Evolutionary conservation across 2,113 vertebrate species (phyloP).

Genomic region (Arizona elegans): DNA sequence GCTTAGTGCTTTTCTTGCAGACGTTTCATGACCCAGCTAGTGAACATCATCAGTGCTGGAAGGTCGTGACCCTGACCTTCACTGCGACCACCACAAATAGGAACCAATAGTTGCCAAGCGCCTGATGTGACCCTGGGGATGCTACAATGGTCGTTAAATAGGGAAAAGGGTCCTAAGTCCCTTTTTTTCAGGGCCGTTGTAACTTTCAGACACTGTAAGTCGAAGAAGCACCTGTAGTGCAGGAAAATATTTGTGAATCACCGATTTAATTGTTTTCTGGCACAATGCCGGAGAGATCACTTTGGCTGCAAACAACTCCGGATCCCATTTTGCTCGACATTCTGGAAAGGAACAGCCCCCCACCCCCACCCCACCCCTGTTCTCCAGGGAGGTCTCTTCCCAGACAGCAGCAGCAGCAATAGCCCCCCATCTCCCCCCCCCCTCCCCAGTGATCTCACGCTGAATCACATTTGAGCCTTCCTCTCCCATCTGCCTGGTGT

Average conservation of each 20-base stretch:
- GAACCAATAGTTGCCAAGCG: no score
- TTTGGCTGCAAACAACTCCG: background rate
- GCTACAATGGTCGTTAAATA: background rate
- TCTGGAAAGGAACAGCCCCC: background rate
- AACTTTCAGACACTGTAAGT: no score
- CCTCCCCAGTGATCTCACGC: background rate
- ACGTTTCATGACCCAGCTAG: no score
- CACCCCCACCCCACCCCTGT: background rate
- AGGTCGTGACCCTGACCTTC: no score
- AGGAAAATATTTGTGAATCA: no score
- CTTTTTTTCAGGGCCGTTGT: no score
- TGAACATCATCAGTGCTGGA: no score
- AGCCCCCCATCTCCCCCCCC: background rate
- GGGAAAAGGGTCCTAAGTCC: fast-evolving
- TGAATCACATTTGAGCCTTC: background rate
- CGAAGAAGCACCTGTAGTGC: no score
- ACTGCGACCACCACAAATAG: fast-evolving
- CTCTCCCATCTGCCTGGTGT: background rate
- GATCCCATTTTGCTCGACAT: background rate
- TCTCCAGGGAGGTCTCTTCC: background rate
- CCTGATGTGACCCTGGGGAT: no score
- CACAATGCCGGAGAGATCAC: no score
- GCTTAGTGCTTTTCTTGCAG: no score
- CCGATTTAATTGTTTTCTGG: background rate
- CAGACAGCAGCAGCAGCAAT: background rate